Evolutionary conservation across 2,113 vertebrate species (phyloP), one percentile per base, ranked within the genome.

Genomic region (Toxotes chatareus): DNA sequence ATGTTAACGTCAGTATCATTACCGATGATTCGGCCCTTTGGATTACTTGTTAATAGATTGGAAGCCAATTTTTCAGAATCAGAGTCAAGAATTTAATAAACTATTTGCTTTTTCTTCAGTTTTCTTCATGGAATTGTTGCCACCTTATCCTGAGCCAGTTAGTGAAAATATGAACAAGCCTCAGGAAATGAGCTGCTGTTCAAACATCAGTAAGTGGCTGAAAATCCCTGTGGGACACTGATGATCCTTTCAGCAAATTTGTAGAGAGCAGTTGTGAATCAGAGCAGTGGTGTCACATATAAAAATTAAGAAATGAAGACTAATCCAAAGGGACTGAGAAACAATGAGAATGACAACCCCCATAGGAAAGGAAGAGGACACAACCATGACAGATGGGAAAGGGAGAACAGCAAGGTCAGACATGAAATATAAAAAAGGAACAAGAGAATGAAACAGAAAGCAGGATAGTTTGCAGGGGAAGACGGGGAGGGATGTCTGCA

Each of bases 381-480:
- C 40, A 21, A 3, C 44, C 34, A 34, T 5, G 51, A 62, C 23
- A 32, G 46, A 68, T 36, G 31, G 7, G 34, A 44, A 1, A 51
- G 21, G 12, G 46, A 83, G 60, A 40, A 79, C 57, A 74, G 62
- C 60, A 32, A 62, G 72, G 77, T 47, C 60, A 65, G 65, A 49
- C 42, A 44, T 73, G 46, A 73, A 65, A 79, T 53, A 59, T 84
- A 34, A 61, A 69, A 49, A 1, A 40, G 46, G 19, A 71, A 44
- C 27, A 5, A 19, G 14, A 61, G 51, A 55, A 63, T 3, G 36
- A 17, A 4, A 23, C 17, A 46, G 40, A 2, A 27, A 51, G 76
- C 4, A 13, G 60, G 38, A n/a, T 9, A 62, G 21, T 27, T 27
- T 44, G 51, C 2, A 51, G 60, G 8, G 16, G 61, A 66, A 70